phyloP scores from a whole-genome alignment of 2,797 vertebrate genomes.

The Hafferia zeledoni region DNA sequence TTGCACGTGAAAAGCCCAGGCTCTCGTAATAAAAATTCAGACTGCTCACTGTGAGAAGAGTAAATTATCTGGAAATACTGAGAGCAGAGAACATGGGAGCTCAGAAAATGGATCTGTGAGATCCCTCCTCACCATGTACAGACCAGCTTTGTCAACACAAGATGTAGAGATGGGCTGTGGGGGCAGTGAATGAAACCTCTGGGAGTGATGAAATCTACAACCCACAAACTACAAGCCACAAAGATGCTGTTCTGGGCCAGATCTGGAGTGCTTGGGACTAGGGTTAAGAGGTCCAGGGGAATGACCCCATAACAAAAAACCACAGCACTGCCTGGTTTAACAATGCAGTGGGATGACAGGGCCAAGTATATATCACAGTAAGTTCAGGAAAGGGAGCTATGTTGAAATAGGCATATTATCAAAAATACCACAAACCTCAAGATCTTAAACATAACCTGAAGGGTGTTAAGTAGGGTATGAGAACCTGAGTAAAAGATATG shows the following conservation, averaged over 20 bases:
- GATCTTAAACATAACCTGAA: background rate
- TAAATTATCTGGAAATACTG: background rate
- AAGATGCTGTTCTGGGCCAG: background rate
- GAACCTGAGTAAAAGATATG: background rate
- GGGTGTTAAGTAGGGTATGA: background rate
- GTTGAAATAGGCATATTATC: background rate
- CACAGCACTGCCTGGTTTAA: background rate
- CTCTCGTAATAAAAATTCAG: background rate
- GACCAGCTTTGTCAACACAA: accelerated
- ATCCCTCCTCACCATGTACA: background rate
- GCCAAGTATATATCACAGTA: background rate
- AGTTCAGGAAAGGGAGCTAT: background rate
- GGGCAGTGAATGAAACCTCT: background rate
- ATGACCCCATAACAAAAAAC: background rate
- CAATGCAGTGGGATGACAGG: background rate
- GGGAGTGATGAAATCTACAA: background rate
- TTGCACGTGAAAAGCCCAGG: background rate
- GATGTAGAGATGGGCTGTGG: background rate
- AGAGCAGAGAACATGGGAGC: background rate
- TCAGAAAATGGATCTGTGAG: background rate
- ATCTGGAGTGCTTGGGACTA: background rate
- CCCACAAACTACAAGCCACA: background rate
- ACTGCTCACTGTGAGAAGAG: background rate
- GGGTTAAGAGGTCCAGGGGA: background rate
- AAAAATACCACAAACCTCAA: background rate